These are phyloP conservation scores for Cepaea hortensis DNA, from an alignment of 2,888 invertebrate genomes.

Conservation along the genomic window DNA sequence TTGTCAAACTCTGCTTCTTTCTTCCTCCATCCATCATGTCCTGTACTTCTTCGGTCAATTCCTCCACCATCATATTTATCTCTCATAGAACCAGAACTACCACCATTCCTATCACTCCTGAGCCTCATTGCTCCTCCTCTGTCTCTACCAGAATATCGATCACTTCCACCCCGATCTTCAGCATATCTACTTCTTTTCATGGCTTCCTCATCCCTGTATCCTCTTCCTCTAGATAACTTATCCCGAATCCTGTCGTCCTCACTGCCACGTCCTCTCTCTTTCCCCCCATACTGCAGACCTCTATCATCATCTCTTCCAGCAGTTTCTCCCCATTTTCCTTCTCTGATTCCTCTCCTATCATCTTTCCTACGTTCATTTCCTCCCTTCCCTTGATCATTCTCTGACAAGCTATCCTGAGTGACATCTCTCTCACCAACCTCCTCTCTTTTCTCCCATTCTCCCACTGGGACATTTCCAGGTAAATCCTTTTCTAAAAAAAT, in stretches of 20 bases:
- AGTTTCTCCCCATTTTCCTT: conserved; percentile 30
- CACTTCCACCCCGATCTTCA: conserved; percentile 31
- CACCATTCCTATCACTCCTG: conserved; percentile 4
- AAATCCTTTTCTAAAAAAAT: not conserved
- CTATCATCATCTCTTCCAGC: conserved; percentile 29
- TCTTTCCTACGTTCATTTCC: conserved; percentile 6
- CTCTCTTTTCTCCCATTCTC: conserved; percentile 17
- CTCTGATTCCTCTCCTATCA: conserved; percentile 9
- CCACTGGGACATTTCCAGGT: not conserved
- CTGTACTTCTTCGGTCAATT: conserved; percentile 28
- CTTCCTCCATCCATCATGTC: conserved; percentile 34
- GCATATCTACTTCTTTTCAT: conserved; percentile 7
- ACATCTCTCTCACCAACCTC: conserved; percentile 5
- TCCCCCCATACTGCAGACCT: conserved; percentile 18
- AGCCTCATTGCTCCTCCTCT: not conserved
- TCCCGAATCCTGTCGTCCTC: conserved; percentile 32
- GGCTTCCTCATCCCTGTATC: conserved; percentile 34
- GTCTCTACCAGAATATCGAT: conserved; percentile 23
- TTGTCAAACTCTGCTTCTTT: conserved; percentile 16
- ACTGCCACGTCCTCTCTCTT: not conserved
- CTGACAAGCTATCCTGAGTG: conserved; percentile 14
- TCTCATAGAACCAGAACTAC: not conserved
- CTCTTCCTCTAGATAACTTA: conserved; percentile 14
- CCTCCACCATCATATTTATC: conserved; percentile 40
- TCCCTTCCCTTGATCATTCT: conserved; percentile 25